Conservation (phyloP, 2,888 invertebrate genomes). For the Tanypteryx hageni region DNA sequence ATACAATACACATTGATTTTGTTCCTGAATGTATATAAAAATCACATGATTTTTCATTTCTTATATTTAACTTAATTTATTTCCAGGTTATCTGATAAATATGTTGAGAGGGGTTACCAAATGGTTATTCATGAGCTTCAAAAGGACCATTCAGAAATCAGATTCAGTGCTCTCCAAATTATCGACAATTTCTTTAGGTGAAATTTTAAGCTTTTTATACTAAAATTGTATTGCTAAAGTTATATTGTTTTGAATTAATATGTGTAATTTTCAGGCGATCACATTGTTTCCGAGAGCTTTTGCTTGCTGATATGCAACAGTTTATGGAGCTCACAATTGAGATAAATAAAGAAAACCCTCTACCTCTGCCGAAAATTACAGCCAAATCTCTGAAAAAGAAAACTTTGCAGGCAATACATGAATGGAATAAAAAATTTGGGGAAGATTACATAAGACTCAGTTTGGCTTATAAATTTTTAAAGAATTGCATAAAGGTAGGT, state of each 20-base stretch:
- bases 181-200: constrained; percentile 76
- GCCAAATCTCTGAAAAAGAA: constrained; percentile 75
- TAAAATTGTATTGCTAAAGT: neutral
- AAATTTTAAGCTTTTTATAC: constrained; percentile 64
- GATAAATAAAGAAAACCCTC: constrained; percentile 73
- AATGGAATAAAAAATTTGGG: constrained; percentile 77
- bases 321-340: constrained; percentile 76
- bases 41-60: neutral
- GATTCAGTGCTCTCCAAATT: constrained; percentile 77
- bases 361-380: constrained; percentile 76
- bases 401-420: constrained; percentile 75
- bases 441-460: constrained; percentile 75
- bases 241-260: neutral
- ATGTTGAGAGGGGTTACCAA: constrained; percentile 75
- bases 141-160: constrained; percentile 77
- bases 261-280: constrained; percentile 72
- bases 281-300: constrained; percentile 76
- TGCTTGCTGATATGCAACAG: constrained; percentile 75
- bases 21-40: neutral
- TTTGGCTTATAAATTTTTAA: constrained; percentile 74
- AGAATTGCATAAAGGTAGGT: constrained; percentile 69
- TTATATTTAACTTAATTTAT: neutral
- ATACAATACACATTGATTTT: neutral
- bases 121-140: constrained; percentile 75
- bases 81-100: constrained; percentile 74